Base-by-base conservation (phyloP, 1,140 invertebrate genomes). In the Phymastichus coffea region DNA sequence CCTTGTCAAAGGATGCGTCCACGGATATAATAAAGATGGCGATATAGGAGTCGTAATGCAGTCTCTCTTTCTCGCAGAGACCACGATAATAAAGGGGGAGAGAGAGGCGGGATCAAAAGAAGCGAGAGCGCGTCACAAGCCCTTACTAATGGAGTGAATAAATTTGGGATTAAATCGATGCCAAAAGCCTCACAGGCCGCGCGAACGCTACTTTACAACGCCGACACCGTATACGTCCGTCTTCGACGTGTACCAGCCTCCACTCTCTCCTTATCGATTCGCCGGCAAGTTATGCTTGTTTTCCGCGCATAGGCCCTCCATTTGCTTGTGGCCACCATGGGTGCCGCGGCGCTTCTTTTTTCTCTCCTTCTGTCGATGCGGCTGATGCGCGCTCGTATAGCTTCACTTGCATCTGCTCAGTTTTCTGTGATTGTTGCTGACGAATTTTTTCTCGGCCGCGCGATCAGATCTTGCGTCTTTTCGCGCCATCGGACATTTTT, bases 101-200 rank as follows among this genome's bases (percentile, higher is more conserved):
- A 57, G 46, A 46, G 25, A 30, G 15, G 28, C 62, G n/a, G n/a
- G n/a, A n/a, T n/a, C n/a, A n/a, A n/a, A n/a, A n/a, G n/a, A n/a
- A 49, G 35, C 12, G 38, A 30, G 35, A 49, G 38, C 22, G 47
- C n/a, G 74, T n/a, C 76, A 79, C 75, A 78, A 78, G 76, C 76
- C 75, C 76, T 78, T 78, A 80, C 77, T 80, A 80, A 80, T 79
- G 77, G 77, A 79, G 75, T 69, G 76, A 76, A 80, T 80, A 80
- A 79, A 80, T 80, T 79, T 77, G 70, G 78, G 77, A 80, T 80
- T 80, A 80, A 80, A 79, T 79, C 75, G 78, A 78, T 77, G 72
- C 71, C 67, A 61, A n/a, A n/a, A n/a, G n/a, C n/a, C n/a, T n/a
- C n/a, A n/a, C n/a, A n/a, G n/a, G n/a, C n/a, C n/a, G n/a, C n/a